A percentile compares a stretch with the other conserved stretches of the same genome.
phyloP scores from a whole-genome alignment of 2,113 vertebrate genomes.

The Lates calcarifer region DNA sequence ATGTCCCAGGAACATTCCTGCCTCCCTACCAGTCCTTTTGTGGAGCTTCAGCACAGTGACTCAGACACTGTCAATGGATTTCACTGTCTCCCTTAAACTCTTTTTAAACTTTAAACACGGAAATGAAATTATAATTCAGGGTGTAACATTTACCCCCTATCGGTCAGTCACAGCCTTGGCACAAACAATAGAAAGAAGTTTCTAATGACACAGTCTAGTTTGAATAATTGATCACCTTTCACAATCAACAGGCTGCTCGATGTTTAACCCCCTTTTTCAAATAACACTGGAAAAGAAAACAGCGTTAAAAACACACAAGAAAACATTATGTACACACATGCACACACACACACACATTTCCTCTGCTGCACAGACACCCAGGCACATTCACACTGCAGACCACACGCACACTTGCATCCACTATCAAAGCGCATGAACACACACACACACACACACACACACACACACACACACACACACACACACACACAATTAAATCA shows the following conservation, averaged over 20 bases:
- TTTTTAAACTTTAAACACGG: neutral
- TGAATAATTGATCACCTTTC: constrained; percentile 75
- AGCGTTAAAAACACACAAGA: constrained; percentile 71
- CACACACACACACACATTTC: neutral
- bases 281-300: constrained; percentile 78
- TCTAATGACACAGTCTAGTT: constrained; percentile 36
- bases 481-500: neutral
- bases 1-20: constrained; percentile 42
- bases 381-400: constrained; percentile 5
- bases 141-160: neutral
- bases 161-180: neutral
- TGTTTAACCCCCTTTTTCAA: constrained; percentile 70
- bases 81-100: constrained; percentile 10
- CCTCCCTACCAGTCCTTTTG: constrained; percentile 42
- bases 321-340: constrained; percentile 44
- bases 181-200: constrained; percentile 33
- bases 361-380: constrained; percentile 1
- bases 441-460: constrained; percentile 1
- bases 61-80: constrained; percentile 33
- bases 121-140: neutral
- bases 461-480: constrained; percentile 18
- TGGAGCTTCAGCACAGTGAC: constrained; percentile 41
- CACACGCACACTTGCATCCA: neutral
- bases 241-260: constrained; percentile 82
- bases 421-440: neutral